Evolutionary conservation across 2,888 invertebrate genomes (phyloP).

Genomic region (Eilema sororculum): DNA sequence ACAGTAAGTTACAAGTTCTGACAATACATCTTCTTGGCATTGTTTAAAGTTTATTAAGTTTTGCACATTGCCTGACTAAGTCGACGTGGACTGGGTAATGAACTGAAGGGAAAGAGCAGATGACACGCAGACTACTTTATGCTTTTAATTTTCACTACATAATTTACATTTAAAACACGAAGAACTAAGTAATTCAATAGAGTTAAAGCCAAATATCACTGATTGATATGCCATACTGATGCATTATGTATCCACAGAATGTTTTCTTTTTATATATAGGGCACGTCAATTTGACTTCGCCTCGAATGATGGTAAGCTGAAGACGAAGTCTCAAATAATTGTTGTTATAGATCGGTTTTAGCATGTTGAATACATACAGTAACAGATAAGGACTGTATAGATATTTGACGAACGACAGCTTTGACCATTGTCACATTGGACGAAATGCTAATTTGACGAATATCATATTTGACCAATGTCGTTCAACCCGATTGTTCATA

Average conservation of each 20-base stretch:
- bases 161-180: neutral
- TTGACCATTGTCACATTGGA: too few species aligned
- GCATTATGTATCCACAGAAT: neutral
- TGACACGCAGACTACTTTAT: constrained; percentile 57
- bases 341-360: neutral
- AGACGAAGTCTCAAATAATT: too few species aligned
- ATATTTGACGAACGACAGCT: too few species aligned
- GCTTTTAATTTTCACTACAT: constrained; percentile 49
- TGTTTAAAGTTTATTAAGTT: constrained; percentile 85
- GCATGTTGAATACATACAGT: neutral
- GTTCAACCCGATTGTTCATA: too few species aligned
- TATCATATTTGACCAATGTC: too few species aligned
- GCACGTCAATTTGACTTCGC: too few species aligned
- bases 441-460: too few species aligned
- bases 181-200: neutral
- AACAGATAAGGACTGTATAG: neutral
- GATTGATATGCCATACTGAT: neutral
- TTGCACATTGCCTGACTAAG: constrained; percentile 79
- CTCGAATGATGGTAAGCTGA: too few species aligned
- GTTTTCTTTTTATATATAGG: too few species aligned
- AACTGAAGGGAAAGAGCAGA: constrained; percentile 60
- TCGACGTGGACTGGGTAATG: constrained; percentile 74
- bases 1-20: constrained; percentile 78
- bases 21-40: constrained; percentile 82
- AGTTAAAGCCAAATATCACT: neutral